Conservation (phyloP, 2,888 invertebrate species). For the Agonopterix heracliana region DNA sequence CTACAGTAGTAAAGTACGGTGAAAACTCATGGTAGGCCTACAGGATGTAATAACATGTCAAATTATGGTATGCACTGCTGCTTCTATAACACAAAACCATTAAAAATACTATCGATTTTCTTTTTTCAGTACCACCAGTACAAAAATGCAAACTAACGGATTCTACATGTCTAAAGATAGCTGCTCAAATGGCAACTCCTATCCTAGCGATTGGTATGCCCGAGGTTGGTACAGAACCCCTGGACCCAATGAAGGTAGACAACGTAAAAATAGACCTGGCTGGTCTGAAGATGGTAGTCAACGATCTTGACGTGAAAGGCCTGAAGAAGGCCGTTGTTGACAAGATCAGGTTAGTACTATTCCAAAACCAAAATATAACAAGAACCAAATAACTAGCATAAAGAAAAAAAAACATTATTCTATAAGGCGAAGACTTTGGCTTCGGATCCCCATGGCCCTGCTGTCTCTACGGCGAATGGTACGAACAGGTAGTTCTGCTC, state of each 20-base stretch:
- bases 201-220: constrained; percentile 37
- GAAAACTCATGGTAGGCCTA: too few relatives aligned
- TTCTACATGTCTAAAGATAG: constrained; percentile 29
- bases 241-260: constrained; percentile 47
- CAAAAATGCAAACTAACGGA: constrained; percentile 42
- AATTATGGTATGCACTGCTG: too few relatives aligned
- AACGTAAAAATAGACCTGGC: constrained; percentile 41
- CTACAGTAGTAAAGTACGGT: too few relatives aligned
- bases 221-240: constrained; percentile 32
- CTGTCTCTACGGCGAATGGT: too few relatives aligned
- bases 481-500: too few relatives aligned
- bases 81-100: too few relatives aligned
- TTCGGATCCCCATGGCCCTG: too few relatives aligned
- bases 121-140: constrained; percentile 38
- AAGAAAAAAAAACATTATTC: too few relatives aligned
- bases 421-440: too few relatives aligned
- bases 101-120: too few relatives aligned
- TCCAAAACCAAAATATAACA: neutral
- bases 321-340: constrained; percentile 33
- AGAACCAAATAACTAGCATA: too few relatives aligned
- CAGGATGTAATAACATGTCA: too few relatives aligned
- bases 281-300: constrained; percentile 42
- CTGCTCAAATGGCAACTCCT: constrained; percentile 31
- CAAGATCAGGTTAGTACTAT: constrained; percentile 32
- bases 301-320: constrained; percentile 34